Evolutionary conservation across 92 coral and sea anemone genomes (phyloP), one percentile per base, ranked within the genome.

Genomic region (Hydrozoanthus gracilis): DNA sequence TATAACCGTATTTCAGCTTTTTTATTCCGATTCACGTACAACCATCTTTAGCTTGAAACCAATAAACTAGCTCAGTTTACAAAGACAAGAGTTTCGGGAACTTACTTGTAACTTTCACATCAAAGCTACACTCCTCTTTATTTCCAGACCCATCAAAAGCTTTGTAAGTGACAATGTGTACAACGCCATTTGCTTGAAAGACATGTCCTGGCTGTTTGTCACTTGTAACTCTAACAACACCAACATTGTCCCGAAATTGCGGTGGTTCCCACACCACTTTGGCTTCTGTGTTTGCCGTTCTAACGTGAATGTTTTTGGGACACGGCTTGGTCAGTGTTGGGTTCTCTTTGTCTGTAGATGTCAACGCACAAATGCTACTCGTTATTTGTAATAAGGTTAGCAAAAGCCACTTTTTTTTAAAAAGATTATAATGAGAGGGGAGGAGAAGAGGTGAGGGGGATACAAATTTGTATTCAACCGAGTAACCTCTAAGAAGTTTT

Each of bases 181-280:
- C 72, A 27, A 0, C 5, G 16, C 16, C 3, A 51, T 48, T 60
- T 15, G 51, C 7, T 5, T 11, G 7, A 0, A 80, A 65, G 12
- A 45, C 44, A 2, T 73, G 66, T 4, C 85, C 85, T 3, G 73
- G 85, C 58, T 80, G 58, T 27, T 17, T 49, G 52, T 18, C 13
- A 35, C 74, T 80, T 47, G 55, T 47, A 49, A 80, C 85, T 18
- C 39, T 51, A 16, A 58, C 15, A 15, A 80, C 45, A 60, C 13
- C 62, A 10, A 80, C 85, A 66, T 80, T 80, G 75, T 80, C 85
- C 20, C 18, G 85, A 66, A 80, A 80, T 11, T 65, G 85, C 50
- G 85, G 85, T 15, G 62, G 85, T 6, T n/a, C 18, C 85, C 85
- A 80, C 18, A 60, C 17, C 16, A 80, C 85, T 4, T 16, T 49